phyloP scores from a whole-genome alignment of 2,888 invertebrate genomes.

The Heteromyza rotundicornis region DNA sequence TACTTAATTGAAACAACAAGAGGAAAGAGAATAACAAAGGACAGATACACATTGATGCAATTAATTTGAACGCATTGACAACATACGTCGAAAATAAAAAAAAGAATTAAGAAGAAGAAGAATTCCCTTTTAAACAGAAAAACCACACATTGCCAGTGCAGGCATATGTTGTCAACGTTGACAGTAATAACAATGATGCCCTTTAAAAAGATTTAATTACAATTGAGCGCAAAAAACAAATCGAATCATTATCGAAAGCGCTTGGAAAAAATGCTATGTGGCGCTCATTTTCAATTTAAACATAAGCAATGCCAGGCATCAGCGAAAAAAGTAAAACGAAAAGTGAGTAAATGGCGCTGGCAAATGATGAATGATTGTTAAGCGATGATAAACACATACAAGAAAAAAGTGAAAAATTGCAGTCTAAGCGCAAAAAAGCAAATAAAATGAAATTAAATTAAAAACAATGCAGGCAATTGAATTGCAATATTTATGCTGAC shows the following conservation, averaged over 20 bases:
- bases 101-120: neutral
- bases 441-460: neutral
- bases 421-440: neutral
- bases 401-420: neutral
- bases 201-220: neutral
- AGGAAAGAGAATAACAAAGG: neutral
- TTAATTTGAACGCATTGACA: neutral
- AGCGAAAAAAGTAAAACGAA: neutral
- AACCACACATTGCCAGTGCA: neutral
- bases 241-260: neutral
- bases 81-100: neutral
- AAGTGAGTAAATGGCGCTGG: neutral
- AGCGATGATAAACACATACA: neutral
- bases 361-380: neutral
- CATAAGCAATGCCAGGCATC: neutral
- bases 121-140: neutral
- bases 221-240: neutral
- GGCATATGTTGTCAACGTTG: too few species aligned
- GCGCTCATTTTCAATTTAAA: neutral
- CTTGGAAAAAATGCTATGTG: too few species aligned
- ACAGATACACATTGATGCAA: neutral
- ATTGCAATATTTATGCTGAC: neutral
- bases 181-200: too few species aligned
- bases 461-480: slow-evolving; percentile 3
- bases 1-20: neutral